Evolutionary conservation across 1,140 invertebrate genomes (phyloP), one percentile per base, ranked within the genome.

Genomic region (Octopus bimaculoides): DNA sequence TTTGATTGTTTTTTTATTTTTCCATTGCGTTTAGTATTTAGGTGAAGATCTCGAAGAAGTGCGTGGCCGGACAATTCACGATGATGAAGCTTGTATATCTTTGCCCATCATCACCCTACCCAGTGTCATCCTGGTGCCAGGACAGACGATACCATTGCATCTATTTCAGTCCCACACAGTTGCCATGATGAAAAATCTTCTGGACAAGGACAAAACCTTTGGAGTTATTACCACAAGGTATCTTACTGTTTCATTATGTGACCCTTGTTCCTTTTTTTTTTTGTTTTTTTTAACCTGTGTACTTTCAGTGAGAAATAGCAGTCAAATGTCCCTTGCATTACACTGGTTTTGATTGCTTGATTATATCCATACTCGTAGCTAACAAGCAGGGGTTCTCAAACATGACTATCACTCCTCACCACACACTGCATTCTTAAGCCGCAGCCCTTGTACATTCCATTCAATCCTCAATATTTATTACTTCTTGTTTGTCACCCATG

Each of bases 141-240:
- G 94, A 8, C 94, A 95, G 87, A 94, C 92, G 52, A 87, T 95
- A 53, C 94, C 94, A 2, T 91, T 95, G 41, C 92, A 93, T 81
- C 90, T 94, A n/a, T 92, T 91, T 81, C 91, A 92, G 69, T 85
- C 89, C 53, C 87, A 89, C 53, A 90, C 89, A 66, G 91, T 93
- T 55, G 89, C 91, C 56, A 93, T 93, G 92, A 86, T 93, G 56
- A 89, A 89, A 80, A 87, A 88, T n/a, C 91, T 92, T 78, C 91
- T 93, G 52, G 87, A 91, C 41, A 90, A 90, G 52, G 91, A 94
- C 84, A 89, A 91, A 55, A 93, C 93, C 26, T 93, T 94, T 87
- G 93, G 93, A 14, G 90, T 93, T 66, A 90, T 93, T 17, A 91
- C 91, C 81, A 87, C 87, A 12, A 90, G 89, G 91, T 91, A 83